A percentile compares a stretch with the other conserved stretches of the same genome.
Evolutionary conservation across 2,888 invertebrate species (phyloP).

Genomic region (Anarsia innoxiella): DNA sequence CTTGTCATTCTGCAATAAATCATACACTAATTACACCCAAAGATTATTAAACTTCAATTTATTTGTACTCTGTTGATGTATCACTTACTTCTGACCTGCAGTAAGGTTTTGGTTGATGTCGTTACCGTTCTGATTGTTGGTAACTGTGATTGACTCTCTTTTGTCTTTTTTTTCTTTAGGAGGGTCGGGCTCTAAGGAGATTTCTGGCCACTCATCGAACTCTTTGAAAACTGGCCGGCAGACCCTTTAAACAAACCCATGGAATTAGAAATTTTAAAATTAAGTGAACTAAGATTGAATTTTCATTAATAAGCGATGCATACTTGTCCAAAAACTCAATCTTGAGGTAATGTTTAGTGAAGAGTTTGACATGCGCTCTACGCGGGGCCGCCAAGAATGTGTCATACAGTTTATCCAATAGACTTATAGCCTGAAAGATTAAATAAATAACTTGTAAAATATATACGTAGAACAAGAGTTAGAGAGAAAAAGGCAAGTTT

Average conservation of each 20-base stretch:
- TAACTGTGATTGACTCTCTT: slow-evolving; percentile 35
- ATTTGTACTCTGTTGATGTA: too few species aligned
- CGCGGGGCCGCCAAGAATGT: slow-evolving; percentile 68
- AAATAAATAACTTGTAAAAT: slow-evolving; percentile 63
- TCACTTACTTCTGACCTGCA: slow-evolving; percentile 47
- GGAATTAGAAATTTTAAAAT: slow-evolving; percentile 2
- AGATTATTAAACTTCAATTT: too few species aligned
- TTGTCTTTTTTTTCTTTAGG: slow-evolving; percentile 50
- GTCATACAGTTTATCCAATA: slow-evolving; percentile 80
- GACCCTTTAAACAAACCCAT: slow-evolving; percentile 43
- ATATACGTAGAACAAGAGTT: slow-evolving; percentile 18
- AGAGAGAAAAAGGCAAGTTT: too few species aligned
- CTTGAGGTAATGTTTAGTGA: slow-evolving; percentile 82
- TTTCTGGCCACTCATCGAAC: slow-evolving; percentile 77
- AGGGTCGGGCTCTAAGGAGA: slow-evolving; percentile 61
- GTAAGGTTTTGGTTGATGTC: slow-evolving; percentile 31
- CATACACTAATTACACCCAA: too few species aligned
- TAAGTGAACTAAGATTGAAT: not conserved
- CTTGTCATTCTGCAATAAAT: slow-evolving; percentile 76
- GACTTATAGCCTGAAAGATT: slow-evolving; percentile 76
- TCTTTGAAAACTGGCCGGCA: slow-evolving; percentile 79
- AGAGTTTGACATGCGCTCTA: slow-evolving; percentile 75
- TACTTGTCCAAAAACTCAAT: slow-evolving; percentile 82
- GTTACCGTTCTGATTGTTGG: slow-evolving; percentile 29
- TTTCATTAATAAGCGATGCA: slow-evolving; percentile 26